Evolutionary conservation across 2,797 vertebrate genomes (phyloP).

Genomic region (Paedocypris micromegethes): DNA sequence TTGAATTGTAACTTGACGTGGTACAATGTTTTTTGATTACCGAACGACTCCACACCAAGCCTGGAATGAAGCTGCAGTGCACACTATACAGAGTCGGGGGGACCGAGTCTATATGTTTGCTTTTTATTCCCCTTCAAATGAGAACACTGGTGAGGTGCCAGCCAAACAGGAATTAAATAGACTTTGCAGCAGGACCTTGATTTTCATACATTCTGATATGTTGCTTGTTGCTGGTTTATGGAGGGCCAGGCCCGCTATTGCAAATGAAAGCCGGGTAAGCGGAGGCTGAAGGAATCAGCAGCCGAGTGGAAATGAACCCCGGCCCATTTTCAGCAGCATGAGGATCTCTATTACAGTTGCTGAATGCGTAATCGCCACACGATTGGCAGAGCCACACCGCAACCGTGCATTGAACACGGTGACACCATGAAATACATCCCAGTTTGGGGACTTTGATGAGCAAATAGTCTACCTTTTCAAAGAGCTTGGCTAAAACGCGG

Average conservation of each 20-base stretch:
- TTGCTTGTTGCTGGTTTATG: slow-evolving; percentile 33
- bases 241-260: slow-evolving; percentile 29
- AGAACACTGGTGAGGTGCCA: slow-evolving; percentile 22
- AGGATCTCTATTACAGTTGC: slow-evolving; percentile 37
- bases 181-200: slow-evolving; percentile 26
- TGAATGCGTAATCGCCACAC: slow-evolving; percentile 35
- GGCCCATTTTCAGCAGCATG: slow-evolving; percentile 30
- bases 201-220: slow-evolving; percentile 29
- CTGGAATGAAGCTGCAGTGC: slow-evolving; percentile 29
- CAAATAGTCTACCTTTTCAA: slow-evolving; percentile 10
- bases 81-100: slow-evolving; percentile 14
- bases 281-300: slow-evolving; percentile 15
- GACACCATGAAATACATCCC: slow-evolving; percentile 16
- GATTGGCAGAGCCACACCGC: slow-evolving; percentile 21
- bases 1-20: slow-evolving; percentile 24
- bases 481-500: too few relatives aligned
- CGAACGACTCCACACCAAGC: not conserved
- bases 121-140: slow-evolving; percentile 41
- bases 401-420: slow-evolving; percentile 26
- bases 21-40: slow-evolving; percentile 26
- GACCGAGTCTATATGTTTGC: slow-evolving; percentile 31
- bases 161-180: slow-evolving; percentile 31
- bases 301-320: slow-evolving; percentile 23
- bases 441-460: slow-evolving; percentile 8
- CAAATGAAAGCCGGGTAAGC: slow-evolving; percentile 36